A percentile compares a stretch with the other conserved stretches of the same genome.
Evolutionary conservation across 2,888 invertebrate species (phyloP).

Genomic region (Lasioglossum malachurum): DNA sequence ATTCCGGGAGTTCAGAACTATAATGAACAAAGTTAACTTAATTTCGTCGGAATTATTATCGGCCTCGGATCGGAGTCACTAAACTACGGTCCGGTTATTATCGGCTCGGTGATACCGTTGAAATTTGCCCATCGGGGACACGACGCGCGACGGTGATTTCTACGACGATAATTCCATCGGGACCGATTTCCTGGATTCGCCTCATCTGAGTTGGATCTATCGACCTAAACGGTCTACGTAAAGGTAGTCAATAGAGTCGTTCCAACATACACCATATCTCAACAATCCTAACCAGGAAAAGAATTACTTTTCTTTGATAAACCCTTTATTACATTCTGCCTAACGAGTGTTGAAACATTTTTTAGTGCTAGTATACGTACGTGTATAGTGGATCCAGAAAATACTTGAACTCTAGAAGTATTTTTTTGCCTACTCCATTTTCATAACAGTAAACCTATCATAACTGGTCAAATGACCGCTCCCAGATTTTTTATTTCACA

Average conservation of each 20-base stretch:
- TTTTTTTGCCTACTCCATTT: not conserved
- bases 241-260: not conserved
- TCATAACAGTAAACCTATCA: not conserved
- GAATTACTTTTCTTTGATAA: not conserved
- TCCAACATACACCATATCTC: not conserved
- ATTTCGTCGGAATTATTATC: conserved; percentile 33
- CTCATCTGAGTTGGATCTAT: not conserved
- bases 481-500: too few relatives aligned
- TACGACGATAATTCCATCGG: conserved; percentile 22
- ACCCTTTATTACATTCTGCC: not conserved
- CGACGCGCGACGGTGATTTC: not conserved
- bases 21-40: conserved; percentile 48
- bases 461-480: too few relatives aligned
- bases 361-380: too few relatives aligned
- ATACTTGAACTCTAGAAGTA: too few relatives aligned
- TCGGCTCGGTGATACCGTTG: conserved; percentile 27
- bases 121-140: conserved; percentile 4
- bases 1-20: conserved; percentile 25
- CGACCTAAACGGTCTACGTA: not conserved
- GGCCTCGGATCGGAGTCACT: conserved; percentile 16
- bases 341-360: not conserved
- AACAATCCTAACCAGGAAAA: not conserved
- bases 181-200: conserved; percentile 6
- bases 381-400: too few relatives aligned
- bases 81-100: conserved; percentile 30